Evolutionary conservation across 2,113 vertebrate genomes (phyloP).

Genomic region (Seriola quinqueradiata): DNA sequence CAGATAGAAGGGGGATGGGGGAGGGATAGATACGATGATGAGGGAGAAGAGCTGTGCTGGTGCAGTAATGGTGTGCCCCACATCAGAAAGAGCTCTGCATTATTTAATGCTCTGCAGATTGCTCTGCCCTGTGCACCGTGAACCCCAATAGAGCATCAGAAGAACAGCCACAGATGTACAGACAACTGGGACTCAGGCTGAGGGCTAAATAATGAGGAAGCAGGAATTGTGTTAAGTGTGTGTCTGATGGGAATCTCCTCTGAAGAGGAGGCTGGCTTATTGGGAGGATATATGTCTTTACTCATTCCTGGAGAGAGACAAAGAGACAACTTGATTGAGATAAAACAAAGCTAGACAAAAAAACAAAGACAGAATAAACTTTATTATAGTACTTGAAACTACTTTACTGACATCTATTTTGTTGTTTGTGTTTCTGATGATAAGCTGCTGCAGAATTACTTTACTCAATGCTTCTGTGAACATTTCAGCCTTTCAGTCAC

Average conservation of each 20-base stretch:
- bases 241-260: not conserved
- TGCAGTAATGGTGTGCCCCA: constrained; percentile 64
- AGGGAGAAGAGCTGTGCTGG: constrained; percentile 52
- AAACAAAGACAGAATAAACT: not conserved
- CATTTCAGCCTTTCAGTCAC: not conserved
- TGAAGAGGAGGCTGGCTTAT: not conserved
- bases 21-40: constrained; percentile 45
- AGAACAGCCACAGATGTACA: constrained; percentile 19
- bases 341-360: not conserved
- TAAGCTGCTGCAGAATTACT: not conserved
- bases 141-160: constrained; percentile 52
- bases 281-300: not conserved
- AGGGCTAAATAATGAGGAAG: constrained; percentile 30
- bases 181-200: not conserved
- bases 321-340: not conserved
- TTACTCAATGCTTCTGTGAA: not conserved
- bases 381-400: not conserved
- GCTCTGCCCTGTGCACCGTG: constrained; percentile 51
- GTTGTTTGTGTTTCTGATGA: not conserved
- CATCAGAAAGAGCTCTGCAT: constrained; percentile 72
- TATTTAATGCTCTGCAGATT: constrained; percentile 79
- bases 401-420: not conserved
- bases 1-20: constrained; percentile 40
- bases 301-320: not conserved
- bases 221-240: not conserved